A percentile compares a stretch with the other conserved stretches of the same genome.
Evolutionary conservation across 2,797 vertebrate species (phyloP).

Genomic region (Australoheros facetus): DNA sequence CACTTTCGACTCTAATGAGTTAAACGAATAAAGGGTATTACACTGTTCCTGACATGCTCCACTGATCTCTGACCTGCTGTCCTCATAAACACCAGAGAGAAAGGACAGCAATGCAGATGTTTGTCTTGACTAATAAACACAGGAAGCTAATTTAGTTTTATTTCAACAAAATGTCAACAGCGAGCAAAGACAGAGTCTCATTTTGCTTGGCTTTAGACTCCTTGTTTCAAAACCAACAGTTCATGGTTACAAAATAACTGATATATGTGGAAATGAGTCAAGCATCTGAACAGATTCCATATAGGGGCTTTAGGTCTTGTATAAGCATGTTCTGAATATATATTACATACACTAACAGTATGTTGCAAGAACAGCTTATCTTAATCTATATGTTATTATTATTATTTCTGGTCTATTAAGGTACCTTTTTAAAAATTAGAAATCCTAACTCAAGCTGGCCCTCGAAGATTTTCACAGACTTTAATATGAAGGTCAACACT

Average conservation of each 20-base stretch:
- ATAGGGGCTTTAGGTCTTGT: not conserved
- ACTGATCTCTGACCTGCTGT: constrained; percentile 64
- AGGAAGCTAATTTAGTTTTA: not conserved
- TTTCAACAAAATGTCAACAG: not conserved
- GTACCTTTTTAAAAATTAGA: not conserved
- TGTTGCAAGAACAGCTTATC: not conserved
- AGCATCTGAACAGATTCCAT: not conserved
- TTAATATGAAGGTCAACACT: not conserved
- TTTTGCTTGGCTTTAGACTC: no score
- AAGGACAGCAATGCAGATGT: not conserved
- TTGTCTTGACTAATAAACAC: not conserved
- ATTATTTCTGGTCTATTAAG: no score
- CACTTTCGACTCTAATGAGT: constrained; percentile 60
- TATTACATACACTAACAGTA: not conserved
- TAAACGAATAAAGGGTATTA: constrained; percentile 70
- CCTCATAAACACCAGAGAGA: constrained; percentile 9
- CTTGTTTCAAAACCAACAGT: not conserved
- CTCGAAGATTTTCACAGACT: not conserved
- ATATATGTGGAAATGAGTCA: not conserved
- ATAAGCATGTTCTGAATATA: accelerated
- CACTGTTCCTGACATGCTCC: constrained; percentile 74
- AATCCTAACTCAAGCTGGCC: not conserved
- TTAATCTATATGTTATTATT: not conserved
- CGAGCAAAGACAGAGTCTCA: not conserved
- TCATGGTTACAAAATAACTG: not conserved